phyloP scores from a whole-genome alignment of 1,140 invertebrate genomes.

The Ostrea denselamellosa region DNA sequence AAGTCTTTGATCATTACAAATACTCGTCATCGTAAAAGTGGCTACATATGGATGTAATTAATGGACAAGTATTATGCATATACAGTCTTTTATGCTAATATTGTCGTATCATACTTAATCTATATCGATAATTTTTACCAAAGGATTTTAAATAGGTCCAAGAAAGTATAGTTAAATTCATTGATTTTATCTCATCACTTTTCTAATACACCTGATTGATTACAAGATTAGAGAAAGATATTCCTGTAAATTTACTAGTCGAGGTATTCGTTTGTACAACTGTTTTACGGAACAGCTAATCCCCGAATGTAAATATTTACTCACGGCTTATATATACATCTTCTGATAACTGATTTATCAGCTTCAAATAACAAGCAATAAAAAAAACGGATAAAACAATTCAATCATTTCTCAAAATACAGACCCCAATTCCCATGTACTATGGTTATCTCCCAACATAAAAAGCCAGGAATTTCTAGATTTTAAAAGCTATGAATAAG shows the following conservation, averaged over 20 bases:
- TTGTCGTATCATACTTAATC: no score
- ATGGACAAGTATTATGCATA: neutral
- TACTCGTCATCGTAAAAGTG: no score
- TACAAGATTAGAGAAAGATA: neutral
- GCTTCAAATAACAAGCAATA: constrained; percentile 29
- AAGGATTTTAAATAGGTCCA: no score
- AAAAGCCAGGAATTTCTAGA: neutral
- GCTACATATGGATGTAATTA: no score
- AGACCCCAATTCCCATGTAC: neutral
- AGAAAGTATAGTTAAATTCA: no score
- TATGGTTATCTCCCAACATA: neutral
- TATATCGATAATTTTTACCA: no score
- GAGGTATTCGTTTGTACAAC: neutral
- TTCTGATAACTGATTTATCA: neutral
- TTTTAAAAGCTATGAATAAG: constrained; percentile 1
- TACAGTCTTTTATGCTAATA: no score
- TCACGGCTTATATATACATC: neutral
- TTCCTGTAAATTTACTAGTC: neutral
- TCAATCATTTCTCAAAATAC: constrained; percentile 19
- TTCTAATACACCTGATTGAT: neutral
- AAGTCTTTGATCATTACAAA: neutral
- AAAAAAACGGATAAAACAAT: neutral
- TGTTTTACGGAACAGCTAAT: constrained; percentile 24
- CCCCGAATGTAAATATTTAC: constrained; percentile 1
- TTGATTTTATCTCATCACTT: no score